Evolutionary conservation across 2,797 vertebrate species (phyloP).

Genomic region (Siniperca scherzeri): DNA sequence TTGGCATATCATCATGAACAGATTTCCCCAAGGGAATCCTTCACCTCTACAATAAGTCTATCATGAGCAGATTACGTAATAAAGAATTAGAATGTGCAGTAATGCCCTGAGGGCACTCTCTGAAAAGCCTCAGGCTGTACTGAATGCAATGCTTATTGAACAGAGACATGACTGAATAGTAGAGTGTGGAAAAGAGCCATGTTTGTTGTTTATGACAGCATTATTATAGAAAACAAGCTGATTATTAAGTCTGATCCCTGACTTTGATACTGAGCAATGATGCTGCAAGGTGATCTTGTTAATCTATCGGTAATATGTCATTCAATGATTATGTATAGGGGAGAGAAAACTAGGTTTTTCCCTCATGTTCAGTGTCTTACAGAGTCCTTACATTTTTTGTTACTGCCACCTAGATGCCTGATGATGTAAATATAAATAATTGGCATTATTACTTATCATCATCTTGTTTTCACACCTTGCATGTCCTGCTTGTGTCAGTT

Average conservation of each 20-base stretch:
- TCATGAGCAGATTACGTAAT: slow-evolving; percentile 48
- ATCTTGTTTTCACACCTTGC: slow-evolving; percentile 4
- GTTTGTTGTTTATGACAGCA: slow-evolving; percentile 27
- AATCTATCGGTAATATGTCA: slow-evolving; percentile 14
- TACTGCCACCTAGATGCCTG: neutral
- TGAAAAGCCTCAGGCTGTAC: slow-evolving; percentile 43
- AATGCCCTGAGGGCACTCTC: slow-evolving; percentile 27
- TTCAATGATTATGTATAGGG: neutral
- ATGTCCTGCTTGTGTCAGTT: neutral
- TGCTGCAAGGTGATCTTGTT: neutral
- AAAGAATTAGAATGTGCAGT: slow-evolving; percentile 46
- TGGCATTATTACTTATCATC: neutral
- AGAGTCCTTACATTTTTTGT: neutral
- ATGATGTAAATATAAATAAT: slow-evolving; percentile 17
- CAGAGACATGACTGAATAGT: slow-evolving; percentile 15
- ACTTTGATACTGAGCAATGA: slow-evolving; percentile 21
- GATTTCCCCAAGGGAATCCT: slow-evolving; percentile 17
- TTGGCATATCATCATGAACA: slow-evolving; percentile 21
- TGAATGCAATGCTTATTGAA: slow-evolving; percentile 38
- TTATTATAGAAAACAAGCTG: slow-evolving; percentile 26
- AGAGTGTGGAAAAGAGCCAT: neutral
- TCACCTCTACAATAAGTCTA: slow-evolving; percentile 8
- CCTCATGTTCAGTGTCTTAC: neutral
- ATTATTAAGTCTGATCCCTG: slow-evolving; percentile 7
- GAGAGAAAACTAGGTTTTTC: neutral